A percentile compares a stretch with the other conserved stretches of the same genome.
phyloP scores from a whole-genome alignment of 2,113 vertebrate genomes.

The Sphaerodactylus townsendi region DNA sequence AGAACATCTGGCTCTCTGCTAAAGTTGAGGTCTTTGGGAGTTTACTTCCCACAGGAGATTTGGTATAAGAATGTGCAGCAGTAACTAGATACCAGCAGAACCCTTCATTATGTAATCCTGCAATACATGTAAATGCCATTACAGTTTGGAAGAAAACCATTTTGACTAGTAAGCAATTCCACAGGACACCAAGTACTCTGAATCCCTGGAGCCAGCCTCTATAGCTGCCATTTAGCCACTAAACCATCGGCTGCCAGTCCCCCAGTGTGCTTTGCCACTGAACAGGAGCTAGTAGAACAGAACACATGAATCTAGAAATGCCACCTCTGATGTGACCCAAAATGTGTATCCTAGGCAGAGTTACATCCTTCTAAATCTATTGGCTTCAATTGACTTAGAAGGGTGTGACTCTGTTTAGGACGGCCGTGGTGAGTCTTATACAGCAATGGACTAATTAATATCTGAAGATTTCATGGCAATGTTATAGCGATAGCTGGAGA shows the following conservation, averaged over 20 bases:
- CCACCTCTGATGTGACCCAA: not conserved
- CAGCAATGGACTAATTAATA: not conserved
- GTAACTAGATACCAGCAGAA: constrained; percentile 42
- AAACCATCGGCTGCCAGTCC: not conserved
- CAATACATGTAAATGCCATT: constrained; percentile 13
- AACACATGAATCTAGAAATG: not conserved
- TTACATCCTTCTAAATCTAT: too few species aligned
- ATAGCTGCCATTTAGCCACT: not conserved
- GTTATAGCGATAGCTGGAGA: not conserved
- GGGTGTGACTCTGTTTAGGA: too few species aligned
- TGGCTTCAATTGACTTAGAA: too few species aligned
- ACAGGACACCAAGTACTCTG: not conserved
- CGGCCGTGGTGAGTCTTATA: not conserved
- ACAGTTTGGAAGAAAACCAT: not conserved
- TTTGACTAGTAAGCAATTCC: constrained; percentile 21
- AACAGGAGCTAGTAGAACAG: not conserved
- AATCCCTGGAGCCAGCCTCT: not conserved
- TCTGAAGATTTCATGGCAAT: not conserved
- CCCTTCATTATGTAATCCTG: constrained; percentile 19
- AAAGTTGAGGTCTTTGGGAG: constrained; percentile 34
- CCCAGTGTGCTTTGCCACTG: not conserved
- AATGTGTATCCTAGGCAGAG: not conserved
- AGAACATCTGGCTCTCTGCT: constrained; percentile 40
- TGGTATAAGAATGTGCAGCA: constrained; percentile 21
- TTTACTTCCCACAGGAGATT: constrained; percentile 52